Evolutionary conservation across 2,888 invertebrate species (phyloP).

Genomic region (Bhutanitis thaidina): DNA sequence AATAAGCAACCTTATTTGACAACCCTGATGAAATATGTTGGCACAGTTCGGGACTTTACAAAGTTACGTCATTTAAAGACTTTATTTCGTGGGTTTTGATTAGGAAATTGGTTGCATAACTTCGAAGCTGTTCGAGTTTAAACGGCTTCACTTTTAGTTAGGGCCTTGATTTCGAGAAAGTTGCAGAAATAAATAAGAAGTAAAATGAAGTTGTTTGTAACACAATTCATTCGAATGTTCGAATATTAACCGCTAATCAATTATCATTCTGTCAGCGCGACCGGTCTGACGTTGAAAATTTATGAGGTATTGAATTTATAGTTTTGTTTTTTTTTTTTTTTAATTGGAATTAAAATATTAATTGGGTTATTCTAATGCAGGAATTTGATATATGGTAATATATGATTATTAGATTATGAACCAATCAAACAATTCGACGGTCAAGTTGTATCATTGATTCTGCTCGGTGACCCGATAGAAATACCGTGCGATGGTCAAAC

Average conservation of each 20-base stretch:
- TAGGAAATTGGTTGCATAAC: constrained; percentile 13
- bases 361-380: background rate
- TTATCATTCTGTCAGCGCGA: constrained; percentile 5
- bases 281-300: background rate
- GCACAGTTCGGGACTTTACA: background rate
- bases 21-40: constrained; percentile 7
- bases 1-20: background rate
- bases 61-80: constrained; percentile 14
- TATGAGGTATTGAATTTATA: constrained; percentile 7
- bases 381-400: too few species aligned
- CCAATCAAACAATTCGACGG: too few species aligned
- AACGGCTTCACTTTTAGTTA: constrained; percentile 7
- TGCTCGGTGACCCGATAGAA: too few species aligned
- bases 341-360: constrained; percentile 1
- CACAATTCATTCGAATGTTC: background rate
- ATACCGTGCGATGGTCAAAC: too few species aligned
- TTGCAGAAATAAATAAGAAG: constrained; percentile 1
- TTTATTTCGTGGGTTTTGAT: constrained; percentile 12
- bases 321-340: background rate
- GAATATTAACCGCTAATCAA: background rate
- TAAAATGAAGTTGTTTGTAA: constrained; percentile 2
- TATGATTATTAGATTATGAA: too few species aligned
- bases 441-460: too few species aligned
- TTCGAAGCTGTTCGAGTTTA: constrained; percentile 3
- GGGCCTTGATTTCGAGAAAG: background rate